These are phyloP conservation scores for Trimorus sp. DNA, from an alignment of 2,888 invertebrate genomes.

Conservation along the genomic window DNA sequence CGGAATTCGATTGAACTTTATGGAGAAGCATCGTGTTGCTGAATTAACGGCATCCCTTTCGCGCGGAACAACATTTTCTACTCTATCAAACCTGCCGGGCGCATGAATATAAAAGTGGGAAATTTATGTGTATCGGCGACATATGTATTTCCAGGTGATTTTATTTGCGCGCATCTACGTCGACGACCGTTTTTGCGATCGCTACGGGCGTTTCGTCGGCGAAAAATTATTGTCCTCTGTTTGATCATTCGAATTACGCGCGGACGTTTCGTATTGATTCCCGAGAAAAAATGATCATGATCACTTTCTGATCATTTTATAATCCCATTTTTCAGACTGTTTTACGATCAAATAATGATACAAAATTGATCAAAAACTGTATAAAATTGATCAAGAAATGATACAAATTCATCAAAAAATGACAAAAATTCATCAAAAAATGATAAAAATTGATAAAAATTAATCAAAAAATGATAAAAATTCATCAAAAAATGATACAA, in stretches of 20 bases:
- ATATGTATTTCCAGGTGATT: conserved; percentile 29
- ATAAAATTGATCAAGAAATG: too few species aligned
- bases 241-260: conserved; percentile 13
- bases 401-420: too few species aligned
- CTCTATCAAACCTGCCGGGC: conserved; percentile 38
- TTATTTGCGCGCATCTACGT: conserved; percentile 31
- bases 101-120: conserved; percentile 36
- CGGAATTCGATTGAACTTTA: conserved; percentile 72
- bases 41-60: conserved; percentile 41
- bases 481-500: too few species aligned
- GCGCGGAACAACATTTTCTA: conserved; percentile 46
- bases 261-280: conserved; percentile 18
- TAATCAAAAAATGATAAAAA: too few species aligned
- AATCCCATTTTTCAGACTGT: too few species aligned
- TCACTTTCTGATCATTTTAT: too few species aligned
- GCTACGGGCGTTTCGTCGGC: conserved; percentile 4
- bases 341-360: too few species aligned
- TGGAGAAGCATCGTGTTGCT: conserved; percentile 45
- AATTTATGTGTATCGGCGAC: conserved; percentile 42
- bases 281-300: too few species aligned
- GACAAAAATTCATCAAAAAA: too few species aligned
- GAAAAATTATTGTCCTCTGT: not conserved
- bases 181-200: conserved; percentile 23
- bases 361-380: too few species aligned
- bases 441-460: too few species aligned